Conservation (phyloP, 2,888 invertebrate genomes). For the Cataglyphis albicans region DNA sequence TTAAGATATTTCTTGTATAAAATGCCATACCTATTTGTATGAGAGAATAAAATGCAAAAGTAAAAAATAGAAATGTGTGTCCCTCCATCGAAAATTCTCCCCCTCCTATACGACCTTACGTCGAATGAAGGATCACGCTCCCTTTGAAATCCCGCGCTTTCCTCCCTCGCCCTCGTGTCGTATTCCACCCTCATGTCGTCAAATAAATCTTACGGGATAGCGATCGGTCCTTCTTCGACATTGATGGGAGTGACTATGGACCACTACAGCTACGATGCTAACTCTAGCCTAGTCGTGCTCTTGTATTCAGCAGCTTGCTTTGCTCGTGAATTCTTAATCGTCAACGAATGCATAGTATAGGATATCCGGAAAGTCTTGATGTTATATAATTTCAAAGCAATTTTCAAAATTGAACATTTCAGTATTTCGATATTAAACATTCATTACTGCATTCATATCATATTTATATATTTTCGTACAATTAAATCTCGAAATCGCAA, state of each 20-base stretch:
- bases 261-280: not conserved
- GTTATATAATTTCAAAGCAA: not conserved
- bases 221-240: constrained; percentile 37
- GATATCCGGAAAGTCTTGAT: not conserved
- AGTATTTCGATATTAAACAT: constrained; percentile 6
- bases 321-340: constrained; percentile 50
- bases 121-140: constrained; percentile 29
- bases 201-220: constrained; percentile 47
- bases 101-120: not conserved
- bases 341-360: not conserved
- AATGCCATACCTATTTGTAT: not conserved
- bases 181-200: constrained; percentile 43
- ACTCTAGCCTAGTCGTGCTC: constrained; percentile 27
- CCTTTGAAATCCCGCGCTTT: constrained; percentile 39
- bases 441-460: not conserved
- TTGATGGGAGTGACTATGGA: constrained; percentile 17
- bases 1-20: not conserved
- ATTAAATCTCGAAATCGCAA: not conserved
- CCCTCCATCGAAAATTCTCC: constrained; percentile 19
- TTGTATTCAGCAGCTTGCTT: constrained; percentile 32
- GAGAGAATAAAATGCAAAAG: constrained; percentile 16
- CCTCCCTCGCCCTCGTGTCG: constrained; percentile 28
- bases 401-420: constrained; percentile 6
- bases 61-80: constrained; percentile 29
- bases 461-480: not conserved